A percentile compares a stretch with the other conserved stretches of the same genome.
Evolutionary conservation across 1,140 invertebrate species (phyloP).

Genomic region (Aphidius ervi): DNA sequence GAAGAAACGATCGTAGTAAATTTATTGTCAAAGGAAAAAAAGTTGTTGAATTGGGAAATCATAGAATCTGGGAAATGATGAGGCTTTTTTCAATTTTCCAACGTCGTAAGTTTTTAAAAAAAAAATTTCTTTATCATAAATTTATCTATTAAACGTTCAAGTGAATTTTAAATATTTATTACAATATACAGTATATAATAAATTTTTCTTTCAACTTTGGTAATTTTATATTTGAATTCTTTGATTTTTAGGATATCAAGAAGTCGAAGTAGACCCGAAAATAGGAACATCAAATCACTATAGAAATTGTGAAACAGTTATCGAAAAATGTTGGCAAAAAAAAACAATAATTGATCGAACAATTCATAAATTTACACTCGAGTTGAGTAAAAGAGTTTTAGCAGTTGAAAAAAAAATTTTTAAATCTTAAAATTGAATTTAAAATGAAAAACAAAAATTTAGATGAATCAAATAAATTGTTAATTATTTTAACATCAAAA

Average conservation of each 20-base stretch:
- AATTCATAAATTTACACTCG: constrained; percentile 42
- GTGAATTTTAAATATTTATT: no score
- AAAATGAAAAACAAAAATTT: no score
- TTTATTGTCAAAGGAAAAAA: constrained; percentile 56
- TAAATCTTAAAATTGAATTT: no score
- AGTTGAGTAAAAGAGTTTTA: constrained; percentile 47
- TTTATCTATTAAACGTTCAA: neutral
- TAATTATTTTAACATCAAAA: no score
- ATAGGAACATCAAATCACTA: constrained; percentile 31
- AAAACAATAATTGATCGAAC: constrained; percentile 47
- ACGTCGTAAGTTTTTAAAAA: constrained; percentile 17
- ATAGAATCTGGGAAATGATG: constrained; percentile 57
- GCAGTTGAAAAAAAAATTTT: no score
- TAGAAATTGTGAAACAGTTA: constrained; percentile 50
- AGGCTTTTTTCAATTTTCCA: constrained; percentile 19
- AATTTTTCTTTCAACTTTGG: no score
- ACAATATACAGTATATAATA: no score
- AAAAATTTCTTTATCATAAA: neutral
- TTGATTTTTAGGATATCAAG: constrained; percentile 23
- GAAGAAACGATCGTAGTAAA: constrained; percentile 59
- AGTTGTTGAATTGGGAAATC: constrained; percentile 61
- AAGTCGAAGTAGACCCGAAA: constrained; percentile 24
- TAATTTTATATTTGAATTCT: neutral
- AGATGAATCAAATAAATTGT: no score
- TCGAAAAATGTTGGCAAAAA: constrained; percentile 54